phyloP scores from a whole-genome alignment of 2,113 vertebrate genomes.

The Otocyon megalotis region DNA sequence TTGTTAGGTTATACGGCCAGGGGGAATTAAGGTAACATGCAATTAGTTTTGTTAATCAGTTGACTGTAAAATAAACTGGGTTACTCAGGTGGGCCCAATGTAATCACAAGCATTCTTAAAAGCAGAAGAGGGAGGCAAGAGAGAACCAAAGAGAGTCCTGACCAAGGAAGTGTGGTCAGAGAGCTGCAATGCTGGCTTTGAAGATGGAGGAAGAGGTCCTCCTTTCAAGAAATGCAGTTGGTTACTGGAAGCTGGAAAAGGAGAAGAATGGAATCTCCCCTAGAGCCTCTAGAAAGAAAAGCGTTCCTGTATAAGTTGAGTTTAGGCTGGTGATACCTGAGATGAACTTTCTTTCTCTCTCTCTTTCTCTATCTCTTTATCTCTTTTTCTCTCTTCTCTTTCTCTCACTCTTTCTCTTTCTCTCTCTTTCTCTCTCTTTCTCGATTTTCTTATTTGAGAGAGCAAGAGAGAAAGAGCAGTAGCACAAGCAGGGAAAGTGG shows the following conservation, averaged over 20 bases:
- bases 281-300: not conserved
- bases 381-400: fast-evolving
- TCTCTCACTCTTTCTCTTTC: no score
- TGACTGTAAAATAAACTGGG: not conserved
- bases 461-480: no score
- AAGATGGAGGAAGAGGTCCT: not conserved
- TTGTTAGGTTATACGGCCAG: not conserved
- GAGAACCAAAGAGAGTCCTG: not conserved
- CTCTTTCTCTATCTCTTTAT: fast-evolving
- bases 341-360: no score
- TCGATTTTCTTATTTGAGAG: no score
- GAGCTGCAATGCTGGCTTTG: not conserved
- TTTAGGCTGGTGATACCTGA: not conserved
- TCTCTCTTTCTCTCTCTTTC: fast-evolving
- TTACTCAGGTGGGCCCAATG: not conserved
- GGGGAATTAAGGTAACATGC: not conserved
- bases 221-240: not conserved
- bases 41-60: constrained; percentile 32
- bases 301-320: not conserved
- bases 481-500: no score
- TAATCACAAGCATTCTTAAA: not conserved
- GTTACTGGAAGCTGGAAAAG: not conserved
- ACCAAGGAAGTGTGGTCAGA: not conserved
- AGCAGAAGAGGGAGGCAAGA: not conserved
- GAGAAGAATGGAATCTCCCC: not conserved